These are phyloP conservation scores for Epinephelus coioides DNA, from an alignment of 2,797 vertebrate species.

Conservation along the genomic window DNA sequence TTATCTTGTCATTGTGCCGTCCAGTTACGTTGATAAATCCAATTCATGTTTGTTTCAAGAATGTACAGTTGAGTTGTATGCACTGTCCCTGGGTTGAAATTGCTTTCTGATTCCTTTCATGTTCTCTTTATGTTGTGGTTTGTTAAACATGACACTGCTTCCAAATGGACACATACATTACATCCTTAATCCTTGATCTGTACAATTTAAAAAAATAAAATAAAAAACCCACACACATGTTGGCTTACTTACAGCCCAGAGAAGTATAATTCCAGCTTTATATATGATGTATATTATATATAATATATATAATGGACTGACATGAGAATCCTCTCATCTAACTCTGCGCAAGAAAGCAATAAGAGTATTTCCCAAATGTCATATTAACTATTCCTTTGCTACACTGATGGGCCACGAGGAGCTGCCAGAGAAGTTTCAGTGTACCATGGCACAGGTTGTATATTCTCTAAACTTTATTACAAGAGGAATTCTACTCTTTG, in stretches of 20 bases:
- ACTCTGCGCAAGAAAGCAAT: background rate
- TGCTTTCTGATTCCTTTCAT: background rate
- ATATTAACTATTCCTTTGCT: background rate
- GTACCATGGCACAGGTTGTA: conserved; percentile 10
- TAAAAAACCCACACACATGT: background rate
- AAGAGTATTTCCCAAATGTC: conserved; percentile 24
- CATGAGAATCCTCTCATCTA: conserved; percentile 20
- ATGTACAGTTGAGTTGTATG: background rate
- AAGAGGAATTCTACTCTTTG: conserved; percentile 30
- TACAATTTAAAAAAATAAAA: too few relatives aligned
- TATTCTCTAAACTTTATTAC: background rate
- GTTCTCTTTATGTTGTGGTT: background rate
- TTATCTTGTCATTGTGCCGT: background rate
- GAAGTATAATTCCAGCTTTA: conserved; percentile 1
- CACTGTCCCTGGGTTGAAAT: background rate
- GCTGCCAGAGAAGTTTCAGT: conserved; percentile 14
- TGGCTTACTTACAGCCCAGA: background rate
- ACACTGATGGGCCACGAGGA: background rate
- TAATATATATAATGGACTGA: background rate
- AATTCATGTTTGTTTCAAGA: background rate
- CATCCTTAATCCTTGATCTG: background rate
- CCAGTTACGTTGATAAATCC: background rate
- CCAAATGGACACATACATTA: background rate
- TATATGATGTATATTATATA: background rate
- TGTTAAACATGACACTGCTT: background rate